Percentiles rank a stretch among this genome's conserved stretches.
Evolutionary conservation across 2,888 invertebrate species (phyloP).

Genomic region (Apomyelois bistriatella): DNA sequence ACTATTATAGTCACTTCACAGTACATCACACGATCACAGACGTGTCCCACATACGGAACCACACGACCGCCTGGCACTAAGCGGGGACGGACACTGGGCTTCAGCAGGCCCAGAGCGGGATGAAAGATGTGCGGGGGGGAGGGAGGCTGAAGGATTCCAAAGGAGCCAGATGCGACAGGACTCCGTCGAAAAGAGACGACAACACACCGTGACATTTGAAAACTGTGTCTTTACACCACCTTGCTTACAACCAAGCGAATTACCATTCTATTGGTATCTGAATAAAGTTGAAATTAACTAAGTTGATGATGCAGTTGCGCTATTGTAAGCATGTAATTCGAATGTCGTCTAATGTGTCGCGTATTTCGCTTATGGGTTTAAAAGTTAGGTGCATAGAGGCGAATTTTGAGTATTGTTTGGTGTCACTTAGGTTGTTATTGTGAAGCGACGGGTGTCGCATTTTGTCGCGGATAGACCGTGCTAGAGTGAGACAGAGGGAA

Average conservation of each 20-base stretch:
- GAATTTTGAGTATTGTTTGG: slow-evolving; percentile 45
- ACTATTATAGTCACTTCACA: slow-evolving; percentile 68
- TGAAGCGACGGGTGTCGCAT: slow-evolving; percentile 61
- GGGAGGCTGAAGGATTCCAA: slow-evolving; percentile 75
- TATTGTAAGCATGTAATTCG: slow-evolving; percentile 35
- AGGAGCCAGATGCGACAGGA: slow-evolving; percentile 78
- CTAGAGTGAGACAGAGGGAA: slow-evolving; percentile 59
- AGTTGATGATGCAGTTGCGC: slow-evolving; percentile 28
- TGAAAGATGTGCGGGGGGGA: slow-evolving; percentile 73
- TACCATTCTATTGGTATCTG: neutral
- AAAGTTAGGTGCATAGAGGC: slow-evolving; percentile 48
- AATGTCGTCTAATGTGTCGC: slow-evolving; percentile 78
- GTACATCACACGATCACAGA: slow-evolving; percentile 64
- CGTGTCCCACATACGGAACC: slow-evolving; percentile 49
- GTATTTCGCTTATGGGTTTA: slow-evolving; percentile 59
- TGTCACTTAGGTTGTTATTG: slow-evolving; percentile 58
- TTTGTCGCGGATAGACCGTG: slow-evolving; percentile 52
- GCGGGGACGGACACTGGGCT: slow-evolving; percentile 76
- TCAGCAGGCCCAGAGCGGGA: slow-evolving; percentile 68
- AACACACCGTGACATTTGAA: slow-evolving; percentile 78
- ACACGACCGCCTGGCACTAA: slow-evolving; percentile 72
- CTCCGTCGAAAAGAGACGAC: slow-evolving; percentile 78
- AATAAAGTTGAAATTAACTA: slow-evolving; percentile 33
- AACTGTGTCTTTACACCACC: slow-evolving; percentile 77
- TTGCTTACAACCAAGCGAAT: slow-evolving; percentile 31